A percentile compares a stretch with the other conserved stretches of the same genome.
phyloP scores from a whole-genome alignment of 53 echinoderm and acorn worm genomes.

The Patiria pectinifera region DNA sequence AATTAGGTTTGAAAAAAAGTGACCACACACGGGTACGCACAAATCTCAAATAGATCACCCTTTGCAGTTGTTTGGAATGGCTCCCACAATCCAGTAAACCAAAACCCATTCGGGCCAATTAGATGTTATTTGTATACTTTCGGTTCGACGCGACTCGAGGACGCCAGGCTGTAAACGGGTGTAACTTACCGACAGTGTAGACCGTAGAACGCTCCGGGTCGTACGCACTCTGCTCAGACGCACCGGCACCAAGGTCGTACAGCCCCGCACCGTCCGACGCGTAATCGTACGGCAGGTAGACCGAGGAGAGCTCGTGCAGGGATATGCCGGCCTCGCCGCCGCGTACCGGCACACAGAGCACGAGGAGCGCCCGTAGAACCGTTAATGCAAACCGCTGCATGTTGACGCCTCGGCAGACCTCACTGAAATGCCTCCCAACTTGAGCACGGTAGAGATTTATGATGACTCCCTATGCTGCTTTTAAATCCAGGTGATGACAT shows the following conservation, averaged over 20 bases:
- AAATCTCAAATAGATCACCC: too few species aligned
- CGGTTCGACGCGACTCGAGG: too few species aligned
- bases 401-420: neutral
- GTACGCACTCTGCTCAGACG: conserved; percentile 84
- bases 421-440: too few species aligned
- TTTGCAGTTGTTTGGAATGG: too few species aligned
- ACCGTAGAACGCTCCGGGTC: conserved; percentile 63
- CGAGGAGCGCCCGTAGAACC: neutral
- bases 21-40: too few species aligned
- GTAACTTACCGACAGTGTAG: conserved; percentile 68
- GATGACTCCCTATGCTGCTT: neutral
- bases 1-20: too few species aligned
- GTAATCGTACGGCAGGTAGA: conserved; percentile 84
- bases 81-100: too few species aligned
- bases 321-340: neutral
- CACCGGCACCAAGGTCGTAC: conserved; percentile 64
- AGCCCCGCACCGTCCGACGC: conserved; percentile 12
- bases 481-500: neutral
- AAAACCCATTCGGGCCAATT: too few species aligned
- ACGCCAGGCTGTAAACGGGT: too few species aligned
- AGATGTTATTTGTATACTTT: too few species aligned
- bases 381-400: neutral
- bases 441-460: too few species aligned
- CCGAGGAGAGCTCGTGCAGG: conserved; percentile 68
- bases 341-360: neutral